A percentile compares a stretch with the other conserved stretches of the same genome.
Evolutionary conservation across 2,113 vertebrate genomes (phyloP).

Genomic region (Vimba vimba): DNA sequence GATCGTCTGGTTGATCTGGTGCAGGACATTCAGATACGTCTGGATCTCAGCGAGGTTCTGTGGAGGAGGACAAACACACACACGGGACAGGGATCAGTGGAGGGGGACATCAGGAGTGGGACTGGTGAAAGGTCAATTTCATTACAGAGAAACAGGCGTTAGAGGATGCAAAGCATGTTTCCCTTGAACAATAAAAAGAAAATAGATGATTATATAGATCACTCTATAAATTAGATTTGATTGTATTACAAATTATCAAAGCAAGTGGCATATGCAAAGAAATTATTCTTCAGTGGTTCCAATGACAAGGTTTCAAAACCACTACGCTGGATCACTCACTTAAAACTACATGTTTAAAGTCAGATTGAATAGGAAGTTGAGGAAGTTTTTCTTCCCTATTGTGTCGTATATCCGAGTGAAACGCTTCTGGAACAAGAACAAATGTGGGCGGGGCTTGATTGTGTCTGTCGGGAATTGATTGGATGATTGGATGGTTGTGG

Average conservation of each 20-base stretch:
- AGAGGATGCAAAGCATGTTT: neutral
- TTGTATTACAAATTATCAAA: neutral
- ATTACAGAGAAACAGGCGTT: neutral
- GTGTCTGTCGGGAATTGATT: too few species aligned
- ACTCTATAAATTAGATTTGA: neutral
- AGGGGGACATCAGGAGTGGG: neutral
- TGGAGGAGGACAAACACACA: conserved; percentile 1
- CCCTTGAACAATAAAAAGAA: neutral
- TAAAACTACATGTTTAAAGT: too few species aligned
- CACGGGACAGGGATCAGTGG: neutral
- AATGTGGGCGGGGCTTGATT: too few species aligned
- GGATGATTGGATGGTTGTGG: too few species aligned
- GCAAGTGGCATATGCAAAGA: neutral
- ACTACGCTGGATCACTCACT: neutral
- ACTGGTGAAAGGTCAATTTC: conserved; percentile 10
- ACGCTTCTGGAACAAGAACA: too few species aligned
- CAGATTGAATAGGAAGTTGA: too few species aligned
- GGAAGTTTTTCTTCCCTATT: too few species aligned
- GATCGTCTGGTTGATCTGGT: conserved; percentile 89
- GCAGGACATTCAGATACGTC: conserved; percentile 89
- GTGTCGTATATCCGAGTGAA: too few species aligned
- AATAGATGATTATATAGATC: neutral
- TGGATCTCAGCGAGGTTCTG: conserved; percentile 95
- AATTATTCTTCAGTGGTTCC: neutral
- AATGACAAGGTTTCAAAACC: neutral